phyloP scores from a whole-genome alignment of 2,888 invertebrate genomes.

The Rhimphoctona megacephalus region DNA sequence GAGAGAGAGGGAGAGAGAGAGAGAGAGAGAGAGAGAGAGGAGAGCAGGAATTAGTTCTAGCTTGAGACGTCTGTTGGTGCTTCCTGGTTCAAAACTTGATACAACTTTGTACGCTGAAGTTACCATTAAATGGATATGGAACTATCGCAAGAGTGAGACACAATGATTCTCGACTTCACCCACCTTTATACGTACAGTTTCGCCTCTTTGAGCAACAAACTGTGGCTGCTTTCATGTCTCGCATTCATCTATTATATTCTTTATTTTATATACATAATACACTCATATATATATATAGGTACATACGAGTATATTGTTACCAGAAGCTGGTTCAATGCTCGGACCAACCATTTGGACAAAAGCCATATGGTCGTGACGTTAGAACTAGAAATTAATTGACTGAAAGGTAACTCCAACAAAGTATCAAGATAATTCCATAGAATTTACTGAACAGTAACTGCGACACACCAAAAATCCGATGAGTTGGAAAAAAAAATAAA shows the following conservation, averaged over 20 bases:
- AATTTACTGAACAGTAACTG: neutral
- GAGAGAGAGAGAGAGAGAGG: constrained; percentile 1
- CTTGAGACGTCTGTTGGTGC: constrained; percentile 55
- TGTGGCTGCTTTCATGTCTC: constrained; percentile 41
- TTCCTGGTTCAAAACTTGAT: constrained; percentile 61
- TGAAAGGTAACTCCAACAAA: constrained; percentile 3
- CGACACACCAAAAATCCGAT: neutral
- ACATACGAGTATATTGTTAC: constrained; percentile 1
- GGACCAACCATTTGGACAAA: constrained; percentile 22
- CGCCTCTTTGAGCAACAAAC: constrained; percentile 52
- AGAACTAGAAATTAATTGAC: constrained; percentile 57
- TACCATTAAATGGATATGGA: constrained; percentile 19
- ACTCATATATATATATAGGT: neutral
- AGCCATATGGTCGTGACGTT: constrained; percentile 40
- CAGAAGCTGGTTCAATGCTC: constrained; percentile 11
- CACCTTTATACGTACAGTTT: constrained; percentile 12
- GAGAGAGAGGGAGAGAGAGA: neutral
- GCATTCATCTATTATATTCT: constrained; percentile 35
- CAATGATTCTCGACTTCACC: neutral
- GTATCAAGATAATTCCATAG: neutral
- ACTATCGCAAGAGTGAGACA: constrained; percentile 20
- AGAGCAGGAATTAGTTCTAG: constrained; percentile 46
- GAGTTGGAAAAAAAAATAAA: neutral
- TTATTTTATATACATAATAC: neutral
- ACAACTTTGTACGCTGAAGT: constrained; percentile 61